These are phyloP conservation scores for Chesias legatella DNA, from an alignment of 2,888 invertebrate genomes.

Conservation along the genomic window DNA sequence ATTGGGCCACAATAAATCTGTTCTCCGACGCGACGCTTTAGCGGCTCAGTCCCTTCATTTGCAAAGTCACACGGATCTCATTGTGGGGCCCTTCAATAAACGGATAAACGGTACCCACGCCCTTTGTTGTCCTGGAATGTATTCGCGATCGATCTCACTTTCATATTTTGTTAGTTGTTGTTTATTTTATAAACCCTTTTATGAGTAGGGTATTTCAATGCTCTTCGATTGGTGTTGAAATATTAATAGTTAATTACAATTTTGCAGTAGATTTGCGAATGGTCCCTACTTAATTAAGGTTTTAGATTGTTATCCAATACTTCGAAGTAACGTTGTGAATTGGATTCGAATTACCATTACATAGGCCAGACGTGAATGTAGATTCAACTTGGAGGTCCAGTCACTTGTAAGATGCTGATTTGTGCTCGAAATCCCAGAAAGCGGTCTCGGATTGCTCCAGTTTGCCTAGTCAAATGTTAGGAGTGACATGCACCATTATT, in stretches of 20 bases:
- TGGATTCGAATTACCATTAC: no score
- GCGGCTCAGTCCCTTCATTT: slow-evolving; percentile 56
- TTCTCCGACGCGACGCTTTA: slow-evolving; percentile 38
- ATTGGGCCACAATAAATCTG: slow-evolving; percentile 65
- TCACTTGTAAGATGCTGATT: slow-evolving; percentile 27
- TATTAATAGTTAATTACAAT: slow-evolving; percentile 9
- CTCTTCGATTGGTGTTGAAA: slow-evolving; percentile 10
- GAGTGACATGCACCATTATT: slow-evolving; percentile 68
- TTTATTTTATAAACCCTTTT: slow-evolving; percentile 24
- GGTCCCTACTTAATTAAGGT: no score
- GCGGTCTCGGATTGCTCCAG: slow-evolving; percentile 34
- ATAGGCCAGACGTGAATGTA: no score
- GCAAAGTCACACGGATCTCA: slow-evolving; percentile 44
- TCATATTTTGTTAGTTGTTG: slow-evolving; percentile 43
- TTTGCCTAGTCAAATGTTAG: slow-evolving; percentile 71
- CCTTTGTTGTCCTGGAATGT: slow-evolving; percentile 57
- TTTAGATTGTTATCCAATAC: no score
- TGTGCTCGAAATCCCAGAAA: slow-evolving; percentile 31
- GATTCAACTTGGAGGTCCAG: slow-evolving; percentile 18
- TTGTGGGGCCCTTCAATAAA: slow-evolving; percentile 44
- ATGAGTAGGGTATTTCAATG: slow-evolving; percentile 19
- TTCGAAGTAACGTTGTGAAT: no score
- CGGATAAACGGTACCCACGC: slow-evolving; percentile 33
- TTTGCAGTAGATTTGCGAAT: no score
- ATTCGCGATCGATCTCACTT: slow-evolving; percentile 40